Evolutionary conservation across 2,888 invertebrate species (phyloP).

Genomic region (Seira sanloemensis): DNA sequence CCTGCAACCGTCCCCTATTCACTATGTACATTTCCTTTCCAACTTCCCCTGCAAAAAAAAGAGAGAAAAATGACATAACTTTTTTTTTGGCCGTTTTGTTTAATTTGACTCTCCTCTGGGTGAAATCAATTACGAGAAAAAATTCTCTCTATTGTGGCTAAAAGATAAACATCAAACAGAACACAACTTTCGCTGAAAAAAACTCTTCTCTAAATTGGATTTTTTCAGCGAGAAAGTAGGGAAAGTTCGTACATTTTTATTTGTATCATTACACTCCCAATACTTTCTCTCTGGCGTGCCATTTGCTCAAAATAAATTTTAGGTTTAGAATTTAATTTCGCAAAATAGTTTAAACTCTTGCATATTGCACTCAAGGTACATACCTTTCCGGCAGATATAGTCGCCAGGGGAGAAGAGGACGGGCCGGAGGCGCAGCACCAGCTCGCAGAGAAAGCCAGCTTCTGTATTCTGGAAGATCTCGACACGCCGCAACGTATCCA

Average conservation of each 20-base stretch:
- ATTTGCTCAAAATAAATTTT: too few species aligned
- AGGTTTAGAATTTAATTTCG: too few species aligned
- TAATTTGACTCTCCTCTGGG: neutral
- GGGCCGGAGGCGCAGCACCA: conserved; percentile 94
- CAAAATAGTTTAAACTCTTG: neutral
- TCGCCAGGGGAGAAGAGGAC: conserved; percentile 99
- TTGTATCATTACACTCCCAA: too few species aligned
- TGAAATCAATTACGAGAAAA: neutral
- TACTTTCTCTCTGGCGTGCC: too few species aligned
- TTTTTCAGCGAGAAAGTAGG: too few species aligned
- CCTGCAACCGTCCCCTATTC: conserved; percentile 95
- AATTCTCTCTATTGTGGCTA: neutral
- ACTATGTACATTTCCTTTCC: conserved; percentile 99
- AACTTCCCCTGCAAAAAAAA: conserved; percentile 88
- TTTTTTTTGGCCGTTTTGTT: too few species aligned
- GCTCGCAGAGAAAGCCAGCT: conserved; percentile 97
- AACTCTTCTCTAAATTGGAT: neutral
- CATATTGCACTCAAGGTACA: neutral
- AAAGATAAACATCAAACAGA: neutral
- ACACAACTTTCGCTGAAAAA: too few species aligned
- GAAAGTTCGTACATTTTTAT: too few species aligned
- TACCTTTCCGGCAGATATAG: conserved; percentile 99
- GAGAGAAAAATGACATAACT: conserved; percentile 19
- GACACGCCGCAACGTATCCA: conserved; percentile 97
- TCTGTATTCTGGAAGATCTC: conserved; percentile 99